Conservation (phyloP, 2,888 invertebrate genomes). For the Drepanosiphum platanoidis region DNA sequence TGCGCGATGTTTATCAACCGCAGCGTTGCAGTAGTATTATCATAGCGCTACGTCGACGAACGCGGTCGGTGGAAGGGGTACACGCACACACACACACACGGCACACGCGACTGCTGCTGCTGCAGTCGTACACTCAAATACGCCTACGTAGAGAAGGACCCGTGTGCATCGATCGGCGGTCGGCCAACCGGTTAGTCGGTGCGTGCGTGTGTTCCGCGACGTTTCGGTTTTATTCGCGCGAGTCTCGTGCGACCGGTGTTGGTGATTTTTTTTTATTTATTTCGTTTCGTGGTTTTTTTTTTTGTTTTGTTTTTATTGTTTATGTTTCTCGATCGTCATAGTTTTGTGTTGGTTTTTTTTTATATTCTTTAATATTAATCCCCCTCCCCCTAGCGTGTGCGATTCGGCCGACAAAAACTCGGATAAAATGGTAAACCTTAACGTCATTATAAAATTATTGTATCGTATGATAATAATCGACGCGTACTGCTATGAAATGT, state of each 20-base stretch:
- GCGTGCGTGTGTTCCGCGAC: constrained; percentile 32
- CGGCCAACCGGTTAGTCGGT: constrained; percentile 59
- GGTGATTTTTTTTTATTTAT: neutral
- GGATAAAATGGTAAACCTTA: neutral
- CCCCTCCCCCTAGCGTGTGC: neutral
- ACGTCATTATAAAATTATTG: too few species aligned
- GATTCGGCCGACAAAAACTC: neutral
- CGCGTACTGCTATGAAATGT: too few species aligned
- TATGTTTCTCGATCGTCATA: neutral
- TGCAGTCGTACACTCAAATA: too few species aligned
- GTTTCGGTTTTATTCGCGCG: neutral
- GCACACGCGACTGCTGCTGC: neutral
- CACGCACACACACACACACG: neutral
- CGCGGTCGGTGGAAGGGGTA: neutral
- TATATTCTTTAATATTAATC: too few species aligned
- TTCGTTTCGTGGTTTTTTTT: neutral
- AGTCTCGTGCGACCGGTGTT: neutral
- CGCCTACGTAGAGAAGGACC: constrained; percentile 48
- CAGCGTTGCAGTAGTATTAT: too few species aligned
- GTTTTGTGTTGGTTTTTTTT: too few species aligned
- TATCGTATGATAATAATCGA: too few species aligned
- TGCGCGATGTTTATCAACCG: neutral
- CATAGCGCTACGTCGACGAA: neutral
- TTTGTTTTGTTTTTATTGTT: neutral
- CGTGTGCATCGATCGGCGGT: constrained; percentile 48